Evolutionary conservation across 2,888 invertebrate species (phyloP).

Genomic region (Heliconius ethilla): DNA sequence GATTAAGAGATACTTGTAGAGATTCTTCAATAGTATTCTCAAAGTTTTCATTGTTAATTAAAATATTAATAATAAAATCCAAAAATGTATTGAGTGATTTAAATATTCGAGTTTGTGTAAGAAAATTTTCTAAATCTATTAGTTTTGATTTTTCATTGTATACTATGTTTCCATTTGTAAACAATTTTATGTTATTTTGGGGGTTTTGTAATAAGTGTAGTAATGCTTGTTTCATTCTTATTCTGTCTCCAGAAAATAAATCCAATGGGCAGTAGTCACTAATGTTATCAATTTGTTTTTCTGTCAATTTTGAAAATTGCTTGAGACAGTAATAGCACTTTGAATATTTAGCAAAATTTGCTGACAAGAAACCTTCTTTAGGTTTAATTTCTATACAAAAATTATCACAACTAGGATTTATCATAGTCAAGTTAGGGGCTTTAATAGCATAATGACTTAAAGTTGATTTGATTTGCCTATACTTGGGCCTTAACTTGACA

Average conservation of each 20-base stretch:
- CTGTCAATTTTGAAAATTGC: slow-evolving; percentile 79
- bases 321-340: slow-evolving; percentile 83
- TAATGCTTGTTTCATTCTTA: slow-evolving; percentile 81
- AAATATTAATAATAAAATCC: slow-evolving; percentile 62
- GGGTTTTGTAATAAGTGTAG: slow-evolving; percentile 78
- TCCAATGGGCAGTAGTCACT: slow-evolving; percentile 88
- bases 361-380: slow-evolving; percentile 84
- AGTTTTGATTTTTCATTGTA: slow-evolving; percentile 57
- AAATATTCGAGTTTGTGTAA: slow-evolving; percentile 54
- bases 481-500: slow-evolving; percentile 59
- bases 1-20: slow-evolving; percentile 27
- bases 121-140: slow-evolving; percentile 50
- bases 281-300: slow-evolving; percentile 72
- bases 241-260: slow-evolving; percentile 84
- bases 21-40: slow-evolving; percentile 44
- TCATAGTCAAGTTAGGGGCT: slow-evolving; percentile 70
- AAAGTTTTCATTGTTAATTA: slow-evolving; percentile 51
- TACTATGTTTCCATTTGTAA: slow-evolving; percentile 67
- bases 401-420: slow-evolving; percentile 57
- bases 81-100: slow-evolving; percentile 55
- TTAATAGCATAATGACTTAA: slow-evolving; percentile 72
- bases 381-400: slow-evolving; percentile 86
- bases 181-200: slow-evolving; percentile 85
- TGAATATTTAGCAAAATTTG: slow-evolving; percentile 57
- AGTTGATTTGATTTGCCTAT: slow-evolving; percentile 69